Base-by-base conservation (phyloP, 2,113 vertebrate genomes). In the Salvelinus alpinus region DNA sequence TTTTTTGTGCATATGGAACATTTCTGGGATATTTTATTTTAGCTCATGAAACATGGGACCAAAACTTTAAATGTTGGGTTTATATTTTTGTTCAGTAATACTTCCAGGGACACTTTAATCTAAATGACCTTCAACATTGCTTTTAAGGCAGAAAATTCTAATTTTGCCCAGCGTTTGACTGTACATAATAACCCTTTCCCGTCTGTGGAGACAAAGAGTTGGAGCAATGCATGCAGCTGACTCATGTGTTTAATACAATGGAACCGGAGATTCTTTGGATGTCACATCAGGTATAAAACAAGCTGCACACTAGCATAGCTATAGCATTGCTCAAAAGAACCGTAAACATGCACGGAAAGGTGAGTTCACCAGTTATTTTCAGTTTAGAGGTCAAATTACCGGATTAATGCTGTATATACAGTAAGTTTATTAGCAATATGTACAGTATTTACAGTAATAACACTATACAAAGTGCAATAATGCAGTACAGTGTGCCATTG, bases 231-330 rank as follows among this genome's bases (percentile, higher is more conserved):
- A 14, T 62, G 59, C 59, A 62, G 59, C 59, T n/a, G 59, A 62
- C 59, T 62, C 54, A 57, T 57, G 54, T 16, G 54, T 89, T 92
- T 91, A 12, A 75, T 14, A 92, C 89, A 92, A 92, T 83, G 77
- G 82, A 66, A 83, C 85, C 77, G 83, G 84, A 78, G 11, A 82
- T 83, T 64, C 76, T 84, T 77, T 87, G 54, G 72, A n/a, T 34
- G 75, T 8, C 29, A 75, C 80, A 77, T 84, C 85, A 83, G 88
- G 84, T 91, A 91, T 92, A 92, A 89, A 92, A 79, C 81, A 77
- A 25, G 54, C 54, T 20, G 54, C 18, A 57, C 3, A 57, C 38
- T 8, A 44, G 38, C 38, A 44, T 2, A 44, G 38, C 38, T 44
- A 11, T 44, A 44, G 7, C 38, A 44, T 44, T 8, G 38, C 38